phyloP scores from a whole-genome alignment of 2,888 invertebrate species.

The Dendrolimus pini region DNA sequence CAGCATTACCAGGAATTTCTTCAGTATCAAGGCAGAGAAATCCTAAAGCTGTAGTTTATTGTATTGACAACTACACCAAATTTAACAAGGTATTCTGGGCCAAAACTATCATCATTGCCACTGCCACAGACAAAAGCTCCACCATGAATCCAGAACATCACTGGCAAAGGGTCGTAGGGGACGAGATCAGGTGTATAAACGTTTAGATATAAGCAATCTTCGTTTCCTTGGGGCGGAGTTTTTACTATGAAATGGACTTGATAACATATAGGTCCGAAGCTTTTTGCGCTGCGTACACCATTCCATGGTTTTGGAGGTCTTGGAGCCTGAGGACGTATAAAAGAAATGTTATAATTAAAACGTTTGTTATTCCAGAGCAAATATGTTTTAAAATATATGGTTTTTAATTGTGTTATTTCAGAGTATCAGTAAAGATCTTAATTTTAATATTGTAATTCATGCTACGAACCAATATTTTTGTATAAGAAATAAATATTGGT shows the following conservation, averaged over 20 bases:
- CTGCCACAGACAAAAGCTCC: constrained; percentile 25
- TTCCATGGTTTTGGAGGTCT: constrained; percentile 30
- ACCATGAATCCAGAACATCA: constrained; percentile 31
- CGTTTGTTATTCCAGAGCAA: too few relatives aligned
- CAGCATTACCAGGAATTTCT: too few relatives aligned
- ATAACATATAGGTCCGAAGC: constrained; percentile 21
- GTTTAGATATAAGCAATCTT: constrained; percentile 32
- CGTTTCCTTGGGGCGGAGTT: constrained; percentile 14
- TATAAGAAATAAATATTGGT: too few relatives aligned
- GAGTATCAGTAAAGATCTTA: too few relatives aligned
- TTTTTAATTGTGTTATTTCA: too few relatives aligned
- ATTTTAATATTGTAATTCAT: too few relatives aligned
- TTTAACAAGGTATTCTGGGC: constrained; percentile 30
- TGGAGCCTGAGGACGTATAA: constrained; percentile 12
- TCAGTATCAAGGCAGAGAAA: too few relatives aligned
- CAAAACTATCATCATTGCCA: constrained; percentile 23
- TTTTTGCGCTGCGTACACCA: constrained; percentile 32
- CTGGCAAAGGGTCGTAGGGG: constrained; percentile 20
- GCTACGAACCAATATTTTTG: too few relatives aligned
- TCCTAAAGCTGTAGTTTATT: too few relatives aligned
- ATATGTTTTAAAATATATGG: too few relatives aligned
- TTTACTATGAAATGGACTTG: constrained; percentile 11
- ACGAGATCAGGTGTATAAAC: constrained; percentile 28
- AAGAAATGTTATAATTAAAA: too few relatives aligned
- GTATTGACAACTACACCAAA: constrained; percentile 25